Conservation (phyloP, 2,888 invertebrate species). For the Carcina quercana region DNA sequence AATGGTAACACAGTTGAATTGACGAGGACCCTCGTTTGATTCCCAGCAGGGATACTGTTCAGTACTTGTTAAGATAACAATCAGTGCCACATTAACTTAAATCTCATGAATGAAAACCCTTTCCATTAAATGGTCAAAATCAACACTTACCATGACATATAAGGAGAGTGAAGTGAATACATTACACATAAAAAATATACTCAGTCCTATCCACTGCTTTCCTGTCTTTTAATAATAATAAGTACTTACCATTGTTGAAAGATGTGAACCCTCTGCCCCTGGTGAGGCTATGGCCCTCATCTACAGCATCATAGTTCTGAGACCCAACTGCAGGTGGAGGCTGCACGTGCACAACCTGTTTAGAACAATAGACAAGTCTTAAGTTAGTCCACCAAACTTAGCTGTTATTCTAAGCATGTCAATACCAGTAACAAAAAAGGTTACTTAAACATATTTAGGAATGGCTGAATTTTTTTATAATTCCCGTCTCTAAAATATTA, state of each 20-base stretch:
- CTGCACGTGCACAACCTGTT: constrained; percentile 24
- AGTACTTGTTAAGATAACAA: too few species aligned
- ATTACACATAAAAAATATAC: too few species aligned
- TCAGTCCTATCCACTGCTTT: too few species aligned
- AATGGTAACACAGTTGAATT: too few species aligned
- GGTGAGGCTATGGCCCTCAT: constrained; percentile 67
- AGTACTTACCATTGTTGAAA: constrained; percentile 41
- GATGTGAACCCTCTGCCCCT: constrained; percentile 68
- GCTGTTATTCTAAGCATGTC: background rate
- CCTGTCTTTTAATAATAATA: background rate
- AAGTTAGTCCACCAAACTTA: background rate
- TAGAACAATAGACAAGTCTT: background rate
- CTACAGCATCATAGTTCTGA: constrained; percentile 38
- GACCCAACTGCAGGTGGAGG: constrained; percentile 25
- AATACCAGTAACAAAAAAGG: background rate
- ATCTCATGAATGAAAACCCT: too few species aligned
- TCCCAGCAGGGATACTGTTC: too few species aligned
- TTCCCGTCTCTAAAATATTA: too few species aligned
- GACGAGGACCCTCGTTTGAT: too few species aligned
- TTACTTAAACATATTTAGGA: background rate
- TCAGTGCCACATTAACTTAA: too few species aligned
- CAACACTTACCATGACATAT: too few species aligned
- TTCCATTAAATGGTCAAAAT: too few species aligned
- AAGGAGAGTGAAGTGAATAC: too few species aligned
- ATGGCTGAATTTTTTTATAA: background rate